Evolutionary conservation across 64 coral and sea anemone species (phyloP), one percentile per base, ranked within the genome.

Genomic region (Stichodactyla mertensii): DNA sequence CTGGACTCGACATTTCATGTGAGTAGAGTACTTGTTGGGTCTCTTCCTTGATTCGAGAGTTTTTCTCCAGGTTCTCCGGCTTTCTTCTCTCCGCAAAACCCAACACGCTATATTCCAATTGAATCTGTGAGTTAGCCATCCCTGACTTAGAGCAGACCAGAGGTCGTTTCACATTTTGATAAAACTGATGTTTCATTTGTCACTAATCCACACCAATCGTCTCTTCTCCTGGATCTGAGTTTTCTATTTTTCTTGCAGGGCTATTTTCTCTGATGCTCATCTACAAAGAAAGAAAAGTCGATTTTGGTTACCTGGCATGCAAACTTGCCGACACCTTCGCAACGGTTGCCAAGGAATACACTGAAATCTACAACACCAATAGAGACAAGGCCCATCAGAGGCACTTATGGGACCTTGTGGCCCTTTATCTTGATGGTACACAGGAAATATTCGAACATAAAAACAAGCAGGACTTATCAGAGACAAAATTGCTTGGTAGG

Each of bases 401-500:
- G 58, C 84, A 94, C 24, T 77, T 87, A 23, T 99, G 97, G 97
- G 71, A 90, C 61, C 88, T 95, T 12, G 87, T 99, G 20, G 87
- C 85, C 22, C 84, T 99, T 8, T 99, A 90, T 82, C 69, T 99
- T 82, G 93, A 99, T 64, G 85, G 87, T 52, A 87, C 93, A 82
- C 96, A 99, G 58, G 96, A 99, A 88, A 79, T 95, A 7, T 86
- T 99, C 61, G 96, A 99, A 88, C 90, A 99, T 61, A 94, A 86
- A 69, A 99, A 94, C 57, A 92, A 98, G 61, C 86, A 94, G 52
- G 84, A 91, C 83, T 71, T 98, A 28, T 93, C 89, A 52, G 96
- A 98, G 24, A 67, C 51, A 79, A 92, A 88, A 77, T 74, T 98
- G 18, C 69, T 98, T 84, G 96, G 96, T 98, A 86, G 51, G 79